Evolutionary conservation across 2,888 invertebrate species (phyloP).

Genomic region (Andrena bucephala): DNA sequence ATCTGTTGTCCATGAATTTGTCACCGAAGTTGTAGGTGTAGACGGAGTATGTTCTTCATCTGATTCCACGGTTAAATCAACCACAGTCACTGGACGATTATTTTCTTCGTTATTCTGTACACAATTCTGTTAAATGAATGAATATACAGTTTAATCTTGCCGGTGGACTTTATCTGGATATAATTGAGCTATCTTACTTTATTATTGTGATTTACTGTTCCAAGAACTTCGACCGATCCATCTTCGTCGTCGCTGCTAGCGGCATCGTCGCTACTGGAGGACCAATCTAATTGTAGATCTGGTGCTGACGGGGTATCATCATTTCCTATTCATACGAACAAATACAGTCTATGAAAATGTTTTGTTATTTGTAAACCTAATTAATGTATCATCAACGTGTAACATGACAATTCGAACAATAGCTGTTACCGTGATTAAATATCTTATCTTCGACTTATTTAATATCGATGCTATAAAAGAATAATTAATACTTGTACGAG

Average conservation of each 20-base stretch:
- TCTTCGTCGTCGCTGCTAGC: constrained; percentile 87
- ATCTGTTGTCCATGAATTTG: constrained; percentile 67
- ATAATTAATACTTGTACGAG: constrained; percentile 73
- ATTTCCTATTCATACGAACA: constrained; percentile 68
- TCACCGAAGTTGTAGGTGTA: constrained; percentile 64
- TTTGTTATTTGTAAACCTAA: neutral
- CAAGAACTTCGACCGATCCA: constrained; percentile 85
- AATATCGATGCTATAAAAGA: constrained; percentile 5
- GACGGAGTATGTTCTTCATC: constrained; percentile 85
- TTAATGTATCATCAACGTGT: neutral
- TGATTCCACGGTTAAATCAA: constrained; percentile 87
- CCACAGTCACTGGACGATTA: constrained; percentile 86
- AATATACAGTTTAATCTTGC: neutral
- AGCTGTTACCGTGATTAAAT: neutral
- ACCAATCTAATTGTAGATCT: constrained; percentile 92
- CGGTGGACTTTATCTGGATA: neutral
- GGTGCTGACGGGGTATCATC: constrained; percentile 88
- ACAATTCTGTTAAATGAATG: constrained; percentile 53
- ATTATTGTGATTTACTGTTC: constrained; percentile 77
- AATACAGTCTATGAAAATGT: constrained; percentile 9
- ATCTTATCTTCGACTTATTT: neutral
- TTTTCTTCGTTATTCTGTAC: constrained; percentile 69
- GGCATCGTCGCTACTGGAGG: constrained; percentile 87
- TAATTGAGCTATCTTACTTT: constrained; percentile 66
- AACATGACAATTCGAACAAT: too few relatives aligned